Evolutionary conservation across 2,113 vertebrate genomes (phyloP).

Genomic region (Noctilio leporinus): DNA sequence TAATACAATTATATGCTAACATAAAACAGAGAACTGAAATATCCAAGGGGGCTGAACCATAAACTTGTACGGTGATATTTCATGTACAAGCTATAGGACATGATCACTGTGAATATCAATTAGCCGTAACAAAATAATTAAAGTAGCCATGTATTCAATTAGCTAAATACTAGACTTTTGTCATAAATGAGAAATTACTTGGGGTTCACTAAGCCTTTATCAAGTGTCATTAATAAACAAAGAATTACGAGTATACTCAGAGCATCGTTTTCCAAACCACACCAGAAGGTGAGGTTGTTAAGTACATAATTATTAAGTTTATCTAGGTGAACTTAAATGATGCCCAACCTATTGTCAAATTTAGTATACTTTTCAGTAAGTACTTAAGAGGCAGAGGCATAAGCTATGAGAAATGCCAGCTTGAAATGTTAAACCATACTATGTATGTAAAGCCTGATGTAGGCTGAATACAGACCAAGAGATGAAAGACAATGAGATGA

Average conservation of each 20-base stretch:
- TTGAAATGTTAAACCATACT: not conserved
- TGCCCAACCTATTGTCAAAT: not conserved
- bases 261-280: not conserved
- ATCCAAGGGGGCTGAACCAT: conserved; percentile 34
- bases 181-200: conserved; percentile 59
- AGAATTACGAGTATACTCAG: not conserved
- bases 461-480: not conserved
- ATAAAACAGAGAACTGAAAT: conserved; percentile 2
- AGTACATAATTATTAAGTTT: too few species aligned
- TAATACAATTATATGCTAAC: not conserved
- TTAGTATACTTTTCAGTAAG: not conserved
- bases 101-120: conserved; percentile 69
- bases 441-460: not conserved
- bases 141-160: conserved; percentile 71
- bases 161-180: conserved; percentile 63
- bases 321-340: not conserved
- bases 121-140: conserved; percentile 76
- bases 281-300: conserved; percentile 47
- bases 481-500: not conserved
- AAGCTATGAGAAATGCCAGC: not conserved
- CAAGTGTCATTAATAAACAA: conserved; percentile 34
- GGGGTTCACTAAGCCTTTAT: conserved; percentile 55
- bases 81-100: conserved; percentile 69
- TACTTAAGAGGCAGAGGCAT: not conserved
- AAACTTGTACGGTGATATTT: conserved; percentile 75